Percentiles rank a stretch among this genome's conserved stretches.
Conservation (phyloP, 23 tunicate species). For the Clavelina lepadiformis region DNA sequence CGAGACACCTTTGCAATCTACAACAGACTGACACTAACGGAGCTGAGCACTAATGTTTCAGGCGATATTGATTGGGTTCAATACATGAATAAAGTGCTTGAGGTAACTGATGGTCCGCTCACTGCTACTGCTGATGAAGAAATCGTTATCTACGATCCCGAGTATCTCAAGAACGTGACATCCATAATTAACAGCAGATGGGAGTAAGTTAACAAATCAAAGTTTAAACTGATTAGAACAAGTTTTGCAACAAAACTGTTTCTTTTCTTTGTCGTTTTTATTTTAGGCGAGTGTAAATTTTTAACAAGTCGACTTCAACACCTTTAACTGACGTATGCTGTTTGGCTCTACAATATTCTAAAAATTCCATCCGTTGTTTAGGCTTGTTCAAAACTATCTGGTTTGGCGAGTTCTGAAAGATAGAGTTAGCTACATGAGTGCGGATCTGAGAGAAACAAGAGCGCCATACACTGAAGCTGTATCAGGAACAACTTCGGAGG, state of each 20-base stretch:
- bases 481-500: conserved; percentile 45
- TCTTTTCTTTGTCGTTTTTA: too few species aligned
- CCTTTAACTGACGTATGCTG: too few species aligned
- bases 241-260: too few species aligned
- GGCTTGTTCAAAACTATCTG: conserved; percentile 80
- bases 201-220: too few species aligned
- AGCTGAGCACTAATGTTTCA: conserved; percentile 10
- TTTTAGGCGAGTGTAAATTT: too few species aligned
- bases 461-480: conserved; percentile 49
- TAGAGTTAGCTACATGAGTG: conserved; percentile 48
- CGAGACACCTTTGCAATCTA: conserved; percentile 67
- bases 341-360: too few species aligned
- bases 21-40: conserved; percentile 45
- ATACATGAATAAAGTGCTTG: conserved; percentile 30
- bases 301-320: too few species aligned
- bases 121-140: conserved; percentile 4
- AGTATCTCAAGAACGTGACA: conserved; percentile 53
- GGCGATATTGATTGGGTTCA: conserved; percentile 48
- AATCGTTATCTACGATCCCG: conserved; percentile 60
- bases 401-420: conserved; percentile 80
- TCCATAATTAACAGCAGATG: conserved; percentile 16
- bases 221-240: too few species aligned
- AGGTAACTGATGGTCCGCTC: not conserved
- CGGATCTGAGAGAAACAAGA: conserved; percentile 54
- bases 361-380: too few species aligned